These are phyloP conservation scores for Leptopilina clavipes DNA, from an alignment of 1,140 invertebrate species.

Conservation along the genomic window DNA sequence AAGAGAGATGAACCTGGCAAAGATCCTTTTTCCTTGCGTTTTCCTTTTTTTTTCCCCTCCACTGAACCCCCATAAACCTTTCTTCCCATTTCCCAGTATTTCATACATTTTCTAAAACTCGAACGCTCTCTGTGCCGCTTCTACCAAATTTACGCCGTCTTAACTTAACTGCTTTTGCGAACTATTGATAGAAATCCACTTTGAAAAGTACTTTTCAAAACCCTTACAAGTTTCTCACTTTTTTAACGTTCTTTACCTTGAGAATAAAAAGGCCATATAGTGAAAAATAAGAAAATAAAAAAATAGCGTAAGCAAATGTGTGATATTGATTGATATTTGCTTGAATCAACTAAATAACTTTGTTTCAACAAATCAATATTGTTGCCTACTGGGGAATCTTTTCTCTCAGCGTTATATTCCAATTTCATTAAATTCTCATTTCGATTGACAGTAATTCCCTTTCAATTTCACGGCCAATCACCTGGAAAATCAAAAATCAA, in stretches of 20 bases:
- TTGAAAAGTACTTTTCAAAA: background rate
- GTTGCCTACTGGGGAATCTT: no score
- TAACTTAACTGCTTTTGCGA: background rate
- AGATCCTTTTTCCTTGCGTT: slow-evolving; percentile 16
- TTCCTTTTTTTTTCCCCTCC: slow-evolving; percentile 13
- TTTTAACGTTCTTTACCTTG: background rate
- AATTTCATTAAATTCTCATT: background rate
- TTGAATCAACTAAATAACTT: no score
- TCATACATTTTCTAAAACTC: slow-evolving; percentile 2
- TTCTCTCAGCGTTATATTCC: background rate
- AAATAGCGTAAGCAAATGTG: no score
- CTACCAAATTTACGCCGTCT: slow-evolving; percentile 1
- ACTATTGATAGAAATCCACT: background rate
- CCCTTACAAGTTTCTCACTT: background rate
- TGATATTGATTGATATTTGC: no score
- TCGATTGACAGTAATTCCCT: slow-evolving; percentile 6
- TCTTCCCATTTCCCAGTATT: slow-evolving; percentile 15
- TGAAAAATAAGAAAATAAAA: background rate
- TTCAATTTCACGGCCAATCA: background rate
- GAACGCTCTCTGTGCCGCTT: background rate
- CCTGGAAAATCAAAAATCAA: background rate
- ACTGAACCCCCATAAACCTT: slow-evolving; percentile 5
- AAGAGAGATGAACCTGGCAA: slow-evolving; percentile 23
- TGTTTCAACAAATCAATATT: no score
- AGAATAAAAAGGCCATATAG: background rate